phyloP scores from a whole-genome alignment of 2,888 invertebrate species.

The Philopedon plagiatum region DNA sequence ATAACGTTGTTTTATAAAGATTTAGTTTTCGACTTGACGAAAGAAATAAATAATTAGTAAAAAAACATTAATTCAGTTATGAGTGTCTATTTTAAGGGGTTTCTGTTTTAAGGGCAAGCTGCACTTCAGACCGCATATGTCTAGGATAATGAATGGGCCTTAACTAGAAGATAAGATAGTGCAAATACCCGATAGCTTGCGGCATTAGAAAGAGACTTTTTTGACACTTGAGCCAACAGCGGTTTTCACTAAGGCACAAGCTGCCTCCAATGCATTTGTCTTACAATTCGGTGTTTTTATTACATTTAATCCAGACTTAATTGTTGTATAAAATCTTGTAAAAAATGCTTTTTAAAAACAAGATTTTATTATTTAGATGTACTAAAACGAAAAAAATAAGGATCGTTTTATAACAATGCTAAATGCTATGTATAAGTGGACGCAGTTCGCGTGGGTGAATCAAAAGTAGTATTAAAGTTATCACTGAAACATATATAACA shows the following conservation, averaged over 20 bases:
- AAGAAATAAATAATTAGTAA: not conserved
- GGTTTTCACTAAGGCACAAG: conserved; percentile 11
- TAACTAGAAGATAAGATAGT: conserved; percentile 57
- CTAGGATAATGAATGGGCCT: conserved; percentile 55
- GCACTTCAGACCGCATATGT: conserved; percentile 57
- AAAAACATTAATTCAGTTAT: not conserved
- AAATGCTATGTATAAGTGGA: too few relatives aligned
- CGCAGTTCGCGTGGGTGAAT: too few relatives aligned
- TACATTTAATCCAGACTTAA: not conserved
- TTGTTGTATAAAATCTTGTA: too few relatives aligned
- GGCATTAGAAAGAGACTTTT: conserved; percentile 32
- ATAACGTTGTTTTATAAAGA: too few relatives aligned
- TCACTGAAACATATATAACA: too few relatives aligned
- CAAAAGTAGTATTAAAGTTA: too few relatives aligned
- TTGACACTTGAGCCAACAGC: conserved; percentile 41
- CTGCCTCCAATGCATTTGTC: not conserved
- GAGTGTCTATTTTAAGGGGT: conserved; percentile 2
- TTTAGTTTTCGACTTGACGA: too few relatives aligned
- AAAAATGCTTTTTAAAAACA: too few relatives aligned
- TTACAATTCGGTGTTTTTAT: not conserved
- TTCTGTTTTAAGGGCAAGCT: conserved; percentile 53
- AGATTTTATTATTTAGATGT: too few relatives aligned
- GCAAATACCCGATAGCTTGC: conserved; percentile 42
- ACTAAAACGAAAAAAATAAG: too few relatives aligned
- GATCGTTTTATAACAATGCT: too few relatives aligned